A percentile compares a stretch with the other conserved stretches of the same genome.
These are phyloP conservation scores for Actinia tenebrosa DNA, from an alignment of 64 coral and sea anemone genomes.

Conservation along the genomic window DNA sequence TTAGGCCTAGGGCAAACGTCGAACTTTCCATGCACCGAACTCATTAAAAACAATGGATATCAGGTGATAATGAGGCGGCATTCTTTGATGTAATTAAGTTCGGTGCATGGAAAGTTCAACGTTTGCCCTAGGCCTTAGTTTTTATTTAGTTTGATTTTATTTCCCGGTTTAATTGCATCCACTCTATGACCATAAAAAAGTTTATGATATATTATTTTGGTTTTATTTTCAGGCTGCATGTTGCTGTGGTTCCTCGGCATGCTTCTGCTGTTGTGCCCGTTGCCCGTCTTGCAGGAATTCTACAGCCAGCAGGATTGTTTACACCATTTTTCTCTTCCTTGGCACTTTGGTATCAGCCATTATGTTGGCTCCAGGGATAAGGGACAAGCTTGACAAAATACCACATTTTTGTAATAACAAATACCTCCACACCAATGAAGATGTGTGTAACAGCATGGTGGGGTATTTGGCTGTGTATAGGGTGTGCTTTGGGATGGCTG, in stretches of 20 bases:
- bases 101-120: too few relatives aligned
- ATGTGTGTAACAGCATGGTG: constrained; percentile 70
- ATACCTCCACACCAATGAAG: constrained; percentile 26
- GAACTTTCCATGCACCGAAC: too few relatives aligned
- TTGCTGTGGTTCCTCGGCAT: constrained; percentile 94
- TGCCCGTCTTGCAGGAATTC: constrained; percentile 97
- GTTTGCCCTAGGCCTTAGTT: too few relatives aligned
- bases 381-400: constrained; percentile 70
- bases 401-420: constrained; percentile 66
- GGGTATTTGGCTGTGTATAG: constrained; percentile 95
- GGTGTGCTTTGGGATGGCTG: constrained; percentile 95
- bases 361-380: constrained; percentile 84
- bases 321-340: constrained; percentile 82
- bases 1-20: too few relatives aligned
- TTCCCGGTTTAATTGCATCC: too few relatives aligned
- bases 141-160: too few relatives aligned
- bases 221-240: constrained; percentile 69
- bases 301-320: constrained; percentile 92
- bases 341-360: constrained; percentile 84
- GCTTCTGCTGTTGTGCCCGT: constrained; percentile 91
- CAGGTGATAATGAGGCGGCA: too few relatives aligned
- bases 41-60: too few relatives aligned
- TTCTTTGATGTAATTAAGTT: too few relatives aligned
- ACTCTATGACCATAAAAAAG: too few relatives aligned
- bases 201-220: not conserved